phyloP scores from a whole-genome alignment of 37 sponge, comb jelly and placozoan genomes.

The Theonella swinhoei region DNA sequence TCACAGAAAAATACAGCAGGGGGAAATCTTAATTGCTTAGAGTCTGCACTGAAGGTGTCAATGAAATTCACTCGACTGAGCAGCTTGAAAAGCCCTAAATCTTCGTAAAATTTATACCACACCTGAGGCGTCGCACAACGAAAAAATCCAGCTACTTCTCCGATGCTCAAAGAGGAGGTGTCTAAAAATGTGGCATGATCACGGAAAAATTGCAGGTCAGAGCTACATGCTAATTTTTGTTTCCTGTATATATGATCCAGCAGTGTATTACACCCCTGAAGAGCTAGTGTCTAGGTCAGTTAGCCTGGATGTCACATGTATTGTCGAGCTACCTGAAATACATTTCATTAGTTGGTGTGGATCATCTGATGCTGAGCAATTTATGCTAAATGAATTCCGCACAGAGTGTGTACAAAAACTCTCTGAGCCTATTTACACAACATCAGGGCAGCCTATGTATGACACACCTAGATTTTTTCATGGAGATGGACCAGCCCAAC shows the following conservation, averaged over 20 bases:
- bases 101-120: no score
- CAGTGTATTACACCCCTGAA: background rate
- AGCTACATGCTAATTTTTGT: background rate
- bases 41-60: no score
- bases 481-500: constrained; percentile 11
- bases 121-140: no score
- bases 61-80: no score
- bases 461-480: background rate
- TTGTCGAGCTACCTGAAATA: constrained; percentile 1
- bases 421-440: background rate
- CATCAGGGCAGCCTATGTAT: background rate
- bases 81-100: no score
- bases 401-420: background rate
- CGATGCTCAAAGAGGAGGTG: no score
- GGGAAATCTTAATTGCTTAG: no score
- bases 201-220: constrained; percentile 1
- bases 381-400: background rate
- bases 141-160: no score
- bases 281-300: background rate
- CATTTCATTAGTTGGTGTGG: background rate
- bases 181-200: constrained; percentile 12
- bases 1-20: no score
- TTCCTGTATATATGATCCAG: constrained; percentile 6
- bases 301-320: background rate
- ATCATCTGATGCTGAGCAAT: background rate